Conservation (phyloP, 2,113 vertebrate species). For the Antechinus stuartii region DNA sequence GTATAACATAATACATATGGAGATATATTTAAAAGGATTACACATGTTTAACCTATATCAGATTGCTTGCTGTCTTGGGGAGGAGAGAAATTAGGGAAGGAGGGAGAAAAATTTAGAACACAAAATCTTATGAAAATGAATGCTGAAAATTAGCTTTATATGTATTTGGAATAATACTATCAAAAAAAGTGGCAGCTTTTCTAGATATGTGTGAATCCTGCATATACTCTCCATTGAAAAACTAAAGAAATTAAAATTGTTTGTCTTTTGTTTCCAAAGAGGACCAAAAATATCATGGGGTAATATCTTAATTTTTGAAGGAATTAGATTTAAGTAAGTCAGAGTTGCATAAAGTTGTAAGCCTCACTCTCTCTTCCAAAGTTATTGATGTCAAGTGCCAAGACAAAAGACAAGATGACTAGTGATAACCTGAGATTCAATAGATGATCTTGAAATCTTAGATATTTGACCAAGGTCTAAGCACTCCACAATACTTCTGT, state of each 20-base stretch:
- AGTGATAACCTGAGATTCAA: neutral
- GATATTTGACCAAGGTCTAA: neutral
- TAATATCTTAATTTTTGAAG: neutral
- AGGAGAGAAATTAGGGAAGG: no score
- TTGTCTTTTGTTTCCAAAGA: neutral
- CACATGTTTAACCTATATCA: no score
- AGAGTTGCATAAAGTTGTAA: neutral
- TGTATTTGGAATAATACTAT: no score
- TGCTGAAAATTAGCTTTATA: no score
- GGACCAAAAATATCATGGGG: neutral
- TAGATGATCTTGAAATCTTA: neutral
- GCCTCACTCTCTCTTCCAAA: neutral
- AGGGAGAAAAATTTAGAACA: no score
- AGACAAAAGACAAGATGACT: neutral
- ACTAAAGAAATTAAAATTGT: conserved; percentile 22
- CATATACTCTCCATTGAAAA: conserved; percentile 19
- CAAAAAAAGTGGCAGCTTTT: neutral
- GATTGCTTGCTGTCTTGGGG: no score
- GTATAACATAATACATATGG: no score
- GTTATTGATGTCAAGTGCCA: neutral
- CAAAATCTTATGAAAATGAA: no score
- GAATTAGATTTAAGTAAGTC: neutral
- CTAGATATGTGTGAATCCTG: conserved; percentile 16
- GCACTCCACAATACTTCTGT: neutral
- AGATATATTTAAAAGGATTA: no score